Conservation (phyloP, 1,140 invertebrate species). For the Solenopsis invicta region DNA sequence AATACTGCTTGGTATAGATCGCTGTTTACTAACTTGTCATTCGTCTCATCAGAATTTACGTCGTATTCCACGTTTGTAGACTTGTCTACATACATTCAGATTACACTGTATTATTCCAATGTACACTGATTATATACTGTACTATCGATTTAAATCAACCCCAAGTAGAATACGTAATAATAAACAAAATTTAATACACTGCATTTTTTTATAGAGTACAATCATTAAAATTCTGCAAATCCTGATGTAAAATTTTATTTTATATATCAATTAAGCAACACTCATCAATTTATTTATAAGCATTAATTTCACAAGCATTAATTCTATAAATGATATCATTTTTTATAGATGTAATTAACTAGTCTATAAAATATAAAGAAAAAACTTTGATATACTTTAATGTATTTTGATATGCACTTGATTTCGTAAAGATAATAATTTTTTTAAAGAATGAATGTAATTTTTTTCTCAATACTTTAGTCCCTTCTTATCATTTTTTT, state of each 20-base stretch:
- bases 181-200: background rate
- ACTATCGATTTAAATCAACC: constrained; percentile 32
- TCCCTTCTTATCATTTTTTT: too few species aligned
- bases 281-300: background rate
- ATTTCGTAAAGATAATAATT: too few species aligned
- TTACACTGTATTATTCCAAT: background rate
- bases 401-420: too few species aligned
- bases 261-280: background rate
- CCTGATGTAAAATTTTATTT: background rate
- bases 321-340: too few species aligned
- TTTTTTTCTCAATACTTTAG: too few species aligned
- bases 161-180: background rate
- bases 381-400: too few species aligned
- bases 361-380: too few species aligned
- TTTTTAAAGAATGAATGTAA: too few species aligned
- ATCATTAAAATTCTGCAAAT: constrained; percentile 31
- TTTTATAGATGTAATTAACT: too few species aligned
- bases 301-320: too few species aligned
- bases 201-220: background rate
- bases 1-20: constrained; percentile 79
- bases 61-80: constrained; percentile 12
- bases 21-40: constrained; percentile 68
- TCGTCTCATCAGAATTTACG: constrained; percentile 7
- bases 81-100: constrained; percentile 41
- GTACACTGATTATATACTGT: too few species aligned